Percentiles rank a stretch among this genome's conserved stretches.
Evolutionary conservation across 2,888 invertebrate genomes (phyloP).

Genomic region (Acleris literana): DNA sequence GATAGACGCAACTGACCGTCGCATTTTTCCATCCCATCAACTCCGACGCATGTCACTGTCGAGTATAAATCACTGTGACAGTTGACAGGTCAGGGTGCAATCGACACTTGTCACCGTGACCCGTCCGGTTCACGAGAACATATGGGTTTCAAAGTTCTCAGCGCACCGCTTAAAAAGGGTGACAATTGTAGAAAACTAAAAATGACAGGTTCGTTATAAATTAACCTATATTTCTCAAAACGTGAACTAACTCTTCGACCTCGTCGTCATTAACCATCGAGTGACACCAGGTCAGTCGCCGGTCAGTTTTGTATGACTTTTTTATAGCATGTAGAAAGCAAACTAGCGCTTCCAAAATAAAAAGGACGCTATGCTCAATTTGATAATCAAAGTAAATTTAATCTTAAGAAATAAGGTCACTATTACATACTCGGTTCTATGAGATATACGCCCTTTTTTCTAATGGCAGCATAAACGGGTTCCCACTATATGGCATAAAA

Average conservation of each 20-base stretch:
- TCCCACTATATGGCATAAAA: no score
- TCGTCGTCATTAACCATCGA: no score
- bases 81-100: slow-evolving; percentile 32
- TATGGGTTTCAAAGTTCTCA: slow-evolving; percentile 9
- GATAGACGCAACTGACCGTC: slow-evolving; percentile 17
- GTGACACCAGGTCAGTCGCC: no score
- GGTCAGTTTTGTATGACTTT: no score
- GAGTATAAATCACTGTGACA: slow-evolving; percentile 37
- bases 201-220: not conserved
- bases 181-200: slow-evolving; percentile 15
- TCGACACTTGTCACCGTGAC: slow-evolving; percentile 33
- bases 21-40: slow-evolving; percentile 29
- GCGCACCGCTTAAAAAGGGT: slow-evolving; percentile 25
- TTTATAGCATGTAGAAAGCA: no score
- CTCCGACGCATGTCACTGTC: slow-evolving; percentile 20
- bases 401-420: no score
- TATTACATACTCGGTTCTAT: no score
- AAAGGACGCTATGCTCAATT: no score
- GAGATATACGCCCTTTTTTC: no score
- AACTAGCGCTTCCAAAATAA: no score
- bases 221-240: not conserved
- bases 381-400: no score
- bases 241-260: not conserved
- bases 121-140: slow-evolving; percentile 18
- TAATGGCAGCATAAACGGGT: no score